Evolutionary conservation across 2,888 invertebrate genomes (phyloP), one percentile per base, ranked within the genome.

Genomic region (Pycnomerus fuliginosus): DNA sequence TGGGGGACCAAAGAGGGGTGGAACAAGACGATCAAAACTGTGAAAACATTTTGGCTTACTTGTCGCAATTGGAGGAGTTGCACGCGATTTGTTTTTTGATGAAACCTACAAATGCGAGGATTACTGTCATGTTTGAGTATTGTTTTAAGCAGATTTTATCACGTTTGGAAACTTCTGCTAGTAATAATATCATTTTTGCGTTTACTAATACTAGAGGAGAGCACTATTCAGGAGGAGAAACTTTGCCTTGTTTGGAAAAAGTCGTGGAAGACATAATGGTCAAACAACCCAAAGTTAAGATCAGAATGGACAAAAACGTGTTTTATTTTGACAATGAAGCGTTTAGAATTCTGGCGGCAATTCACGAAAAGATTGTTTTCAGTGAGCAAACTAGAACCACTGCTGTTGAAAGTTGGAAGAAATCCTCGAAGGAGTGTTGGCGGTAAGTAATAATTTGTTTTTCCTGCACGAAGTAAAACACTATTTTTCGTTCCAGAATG

Each of bases 321-420:
- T 70, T 69, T 44, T 68, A 66, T 43, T 61, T 69, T 25, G 70
- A 70, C 36, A 69, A 69, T 46, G 69, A 69, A 46, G 56, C 60
- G 7, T 69, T 69, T 39, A 55, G 61, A 28, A 64, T 58, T 53
- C 50, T 70, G 38, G 62, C 64, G 5, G 68, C 65, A 10, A 32
- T 53, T n/a, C 58, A 65, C 28, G 36, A 59, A 20, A 55, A 51
- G n/a, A 31, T 60, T n/a, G 36, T 50, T 10, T 50, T 61, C 16
- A 41, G 34, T 14, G 29, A 44, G 10, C 20, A 42, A 1, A 23
- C 48, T 4, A 50, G 51, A 23, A 12, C 32, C 2, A 32, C 29
- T 20, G 47, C 38, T 27, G 47, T 36, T n/a, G 48, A 54, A 41
- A 64, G 59, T 43, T 66, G 60, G 62, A 51, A 50, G 13, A 53